phyloP scores from a whole-genome alignment of 2,888 invertebrate species.

The Ligdia adustata region DNA sequence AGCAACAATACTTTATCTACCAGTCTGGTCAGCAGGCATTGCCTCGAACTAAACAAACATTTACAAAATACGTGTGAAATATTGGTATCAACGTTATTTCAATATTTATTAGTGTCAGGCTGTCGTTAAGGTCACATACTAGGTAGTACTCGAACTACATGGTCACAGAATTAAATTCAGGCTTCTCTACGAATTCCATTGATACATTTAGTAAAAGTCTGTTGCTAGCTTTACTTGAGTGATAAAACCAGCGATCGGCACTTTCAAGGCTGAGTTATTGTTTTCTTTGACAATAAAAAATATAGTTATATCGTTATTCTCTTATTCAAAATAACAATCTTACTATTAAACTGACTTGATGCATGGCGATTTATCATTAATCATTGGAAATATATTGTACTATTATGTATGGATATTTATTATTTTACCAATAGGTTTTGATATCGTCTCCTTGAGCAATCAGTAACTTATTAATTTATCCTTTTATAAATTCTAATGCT shows the following conservation, averaged over 20 bases:
- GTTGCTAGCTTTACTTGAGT: constrained; percentile 44
- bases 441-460: constrained; percentile 51
- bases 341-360: constrained; percentile 12
- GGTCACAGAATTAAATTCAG: constrained; percentile 23
- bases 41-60: constrained; percentile 38
- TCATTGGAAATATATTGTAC: too few species aligned
- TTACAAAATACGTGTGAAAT: constrained; percentile 40
- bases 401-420: too few species aligned
- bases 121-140: constrained; percentile 33
- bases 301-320: constrained; percentile 26
- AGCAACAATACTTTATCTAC: constrained; percentile 51
- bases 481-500: constrained; percentile 40
- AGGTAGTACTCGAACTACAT: too few species aligned
- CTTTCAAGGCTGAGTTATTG: constrained; percentile 54
- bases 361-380: too few species aligned
- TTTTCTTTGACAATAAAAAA: constrained; percentile 39
- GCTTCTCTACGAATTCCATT: constrained; percentile 38
- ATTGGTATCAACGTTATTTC: constrained; percentile 31
- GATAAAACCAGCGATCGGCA: constrained; percentile 45
- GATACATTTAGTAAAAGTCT: constrained; percentile 28
- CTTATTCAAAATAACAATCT: constrained; percentile 23
- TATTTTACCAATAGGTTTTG: constrained; percentile 36
- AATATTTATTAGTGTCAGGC: constrained; percentile 43
- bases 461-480: constrained; percentile 44
- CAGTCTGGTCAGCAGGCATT: constrained; percentile 42